Percentiles rank a stretch among this genome's conserved stretches.
These are phyloP conservation scores for Popillia japonica DNA, from an alignment of 1,140 invertebrate species.

Conservation along the genomic window DNA sequence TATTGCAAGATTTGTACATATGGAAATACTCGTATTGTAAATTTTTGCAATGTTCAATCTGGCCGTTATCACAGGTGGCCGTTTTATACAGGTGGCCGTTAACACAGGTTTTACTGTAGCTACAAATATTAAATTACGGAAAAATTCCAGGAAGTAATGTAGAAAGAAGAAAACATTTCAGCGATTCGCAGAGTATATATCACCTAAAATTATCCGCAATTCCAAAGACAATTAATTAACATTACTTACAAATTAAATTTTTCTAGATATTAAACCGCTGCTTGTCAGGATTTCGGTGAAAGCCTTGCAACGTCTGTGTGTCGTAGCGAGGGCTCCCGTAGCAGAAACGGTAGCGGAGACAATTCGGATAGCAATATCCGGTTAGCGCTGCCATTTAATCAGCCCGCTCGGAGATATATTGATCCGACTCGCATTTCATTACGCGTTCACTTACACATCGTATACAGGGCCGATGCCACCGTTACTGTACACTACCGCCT, in stretches of 20 bases:
- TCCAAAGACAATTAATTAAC: not conserved
- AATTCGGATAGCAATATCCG: slow-evolving; percentile 59
- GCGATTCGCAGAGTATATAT: not conserved
- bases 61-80: too few relatives aligned
- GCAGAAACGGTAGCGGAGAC: slow-evolving; percentile 47
- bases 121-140: too few relatives aligned
- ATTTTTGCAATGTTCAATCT: too few relatives aligned
- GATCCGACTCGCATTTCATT: slow-evolving; percentile 58
- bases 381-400: slow-evolving; percentile 58
- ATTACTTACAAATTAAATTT: slow-evolving; percentile 15
- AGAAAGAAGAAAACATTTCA: too few relatives aligned
- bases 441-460: slow-evolving; percentile 50
- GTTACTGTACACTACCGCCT: slow-evolving; percentile 7
- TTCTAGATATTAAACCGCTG: not conserved
- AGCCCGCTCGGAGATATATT: slow-evolving; percentile 57
- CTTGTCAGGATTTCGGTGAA: slow-evolving; percentile 12
- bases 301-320: slow-evolving; percentile 8
- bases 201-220: not conserved
- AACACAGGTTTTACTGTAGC: too few relatives aligned
- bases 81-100: too few relatives aligned
- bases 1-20: too few relatives aligned
- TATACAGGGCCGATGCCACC: slow-evolving; percentile 22
- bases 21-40: too few relatives aligned
- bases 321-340: not conserved
- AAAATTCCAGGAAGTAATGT: too few relatives aligned